Evolutionary conservation across 2,888 invertebrate genomes (phyloP), one percentile per base, ranked within the genome.

Genomic region (Trachelus tabidus): DNA sequence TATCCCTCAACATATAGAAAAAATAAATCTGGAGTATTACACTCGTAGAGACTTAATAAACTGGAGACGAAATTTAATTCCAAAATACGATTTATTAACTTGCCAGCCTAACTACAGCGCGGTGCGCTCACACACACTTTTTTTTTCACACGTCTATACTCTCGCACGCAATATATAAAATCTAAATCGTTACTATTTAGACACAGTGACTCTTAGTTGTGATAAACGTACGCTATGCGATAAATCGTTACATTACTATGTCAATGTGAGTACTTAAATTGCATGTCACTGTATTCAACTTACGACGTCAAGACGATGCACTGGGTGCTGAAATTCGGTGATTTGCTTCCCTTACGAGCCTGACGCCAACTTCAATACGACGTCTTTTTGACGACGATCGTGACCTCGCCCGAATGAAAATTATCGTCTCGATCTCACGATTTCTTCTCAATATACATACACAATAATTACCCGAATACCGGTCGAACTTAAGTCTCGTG

Each of bases 61-160:
- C 6, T 23, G 23, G 56, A 56, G 2, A 23, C 56, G 9, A 56
- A 56, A 75, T 83, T 88, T 90, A 90, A 86, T 90, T 91, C 88
- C 90, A 91, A 91, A 91, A 91, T 91, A 91, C 89, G 90, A 89
- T 91, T 90, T 90, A 91, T 90, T 90, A 88, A 90, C 89, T 89
- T 89, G 90, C 85, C 87, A 87, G 87, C 86, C 88, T 87, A 89
- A 86, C 88, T 89, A 89, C 86, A 88, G 86, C 87, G 87, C 85
- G 80, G 84, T 83, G 86, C 89, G 84, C 84, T 84, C 86, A 85
- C 80, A 83, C 85, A 86, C 83, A 82, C 85, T 83, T 83, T 82
- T 78, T 80, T 76, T 79, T 86, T 85, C 86, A 87, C 85, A 84
- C 84, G 79, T 85, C 84, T 86, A 85, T 83, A 87, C 84, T 87